Percentiles rank a stretch among this genome's conserved stretches.
Conservation (phyloP, 2,888 invertebrate genomes). For the Steromphala cineraria region DNA sequence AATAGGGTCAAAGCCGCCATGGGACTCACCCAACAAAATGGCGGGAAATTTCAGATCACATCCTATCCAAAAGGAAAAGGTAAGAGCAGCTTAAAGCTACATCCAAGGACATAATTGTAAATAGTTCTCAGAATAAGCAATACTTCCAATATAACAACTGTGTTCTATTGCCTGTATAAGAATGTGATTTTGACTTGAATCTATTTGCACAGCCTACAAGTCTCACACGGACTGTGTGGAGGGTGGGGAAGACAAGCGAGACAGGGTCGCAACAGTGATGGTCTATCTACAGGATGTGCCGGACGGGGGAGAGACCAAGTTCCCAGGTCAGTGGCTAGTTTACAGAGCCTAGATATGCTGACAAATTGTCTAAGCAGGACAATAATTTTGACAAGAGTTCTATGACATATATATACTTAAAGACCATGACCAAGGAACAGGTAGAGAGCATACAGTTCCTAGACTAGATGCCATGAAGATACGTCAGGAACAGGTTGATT, state of each 20-base stretch:
- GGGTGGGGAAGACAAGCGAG: constrained; percentile 55
- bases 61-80: constrained; percentile 69
- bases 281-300: constrained; percentile 53
- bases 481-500: no score
- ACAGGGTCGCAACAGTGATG: constrained; percentile 60
- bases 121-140: no score
- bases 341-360: not conserved
- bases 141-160: no score
- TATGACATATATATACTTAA: no score
- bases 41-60: constrained; percentile 72
- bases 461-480: no score
- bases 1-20: constrained; percentile 65
- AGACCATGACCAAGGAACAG: not conserved
- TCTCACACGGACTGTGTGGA: constrained; percentile 69
- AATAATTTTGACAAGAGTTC: no score
- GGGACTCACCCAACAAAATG: constrained; percentile 61
- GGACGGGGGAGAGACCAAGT: constrained; percentile 58
- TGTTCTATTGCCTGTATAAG: no score
- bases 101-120: no score
- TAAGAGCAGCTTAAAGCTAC: constrained; percentile 26
- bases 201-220: constrained; percentile 62
- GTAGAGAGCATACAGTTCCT: no score
- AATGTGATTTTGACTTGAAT: no score
- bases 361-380: no score
- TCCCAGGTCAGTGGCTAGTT: constrained; percentile 51